Base-by-base conservation (phyloP, 2,797 vertebrate genomes). In the Borostomias antarcticus region DNA sequence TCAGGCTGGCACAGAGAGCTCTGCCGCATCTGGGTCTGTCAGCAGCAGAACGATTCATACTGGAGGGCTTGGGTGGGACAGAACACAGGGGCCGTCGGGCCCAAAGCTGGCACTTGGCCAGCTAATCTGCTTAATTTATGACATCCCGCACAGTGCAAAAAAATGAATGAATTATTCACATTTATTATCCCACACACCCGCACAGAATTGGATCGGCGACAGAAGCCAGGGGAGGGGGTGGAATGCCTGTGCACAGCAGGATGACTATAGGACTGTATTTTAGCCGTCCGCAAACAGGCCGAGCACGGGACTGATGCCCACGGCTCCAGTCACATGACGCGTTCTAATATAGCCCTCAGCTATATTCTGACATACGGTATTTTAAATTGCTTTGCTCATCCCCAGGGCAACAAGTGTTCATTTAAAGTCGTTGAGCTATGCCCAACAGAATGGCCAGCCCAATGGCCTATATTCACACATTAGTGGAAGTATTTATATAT, bases 401-500 rank as follows among this genome's bases (percentile, higher is more conserved):
- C 35, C 11, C 28, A 63, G 73, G 65, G 79, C 81, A 81, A 84
- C 84, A 86, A 81, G 81, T 62, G 69, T 54, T 54, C 32, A 51
- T 60, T 62, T 33, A 23, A 28, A 50, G 45, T 21, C 5, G 28
- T 10, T 8, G 9, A 7, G 19, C 26, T 17, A 29, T 56, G 15
- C 32, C 26, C 25, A 59, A 43, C 1, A 1, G 33, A n/a, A 30
- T 69, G 59, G 53, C 45, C 60, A 45, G 1, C 26, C 29, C 48
- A 17, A 60, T 23, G 7, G 23, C 72, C 75, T 81, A 80, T 86
- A 79, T 79, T 70, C 63, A 69, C 45, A 50, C 28, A 47, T 23
- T 68, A 10, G 26, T 30, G 72, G 69, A 73, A 52, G 60, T 85
- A 87, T 89, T 85, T 88, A 86, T 87, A 83, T 64, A 66, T 79